Percentiles rank a stretch among this genome's conserved stretches.
Evolutionary conservation across 1,140 invertebrate genomes (phyloP).

Genomic region (Phortica variegata): DNA sequence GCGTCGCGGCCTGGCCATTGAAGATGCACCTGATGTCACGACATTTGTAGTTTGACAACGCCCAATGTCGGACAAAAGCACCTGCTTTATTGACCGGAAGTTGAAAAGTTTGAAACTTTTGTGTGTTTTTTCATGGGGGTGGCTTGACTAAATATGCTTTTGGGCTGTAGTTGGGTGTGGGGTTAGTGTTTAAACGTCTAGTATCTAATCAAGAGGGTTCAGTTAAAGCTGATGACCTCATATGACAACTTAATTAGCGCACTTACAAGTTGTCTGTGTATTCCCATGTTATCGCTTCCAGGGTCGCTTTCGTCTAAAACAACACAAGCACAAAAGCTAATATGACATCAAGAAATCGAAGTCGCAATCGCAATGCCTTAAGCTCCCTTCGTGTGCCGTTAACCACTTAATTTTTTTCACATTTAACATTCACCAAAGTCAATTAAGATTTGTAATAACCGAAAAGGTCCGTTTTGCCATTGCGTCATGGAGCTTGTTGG

Average conservation of each 20-base stretch:
- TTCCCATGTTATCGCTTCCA: constrained; percentile 8
- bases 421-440: too few species aligned
- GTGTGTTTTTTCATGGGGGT: not conserved
- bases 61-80: constrained; percentile 15
- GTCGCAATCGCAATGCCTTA: not conserved
- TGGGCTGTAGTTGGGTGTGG: constrained; percentile 5
- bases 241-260: constrained; percentile 46
- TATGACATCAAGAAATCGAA: too few species aligned
- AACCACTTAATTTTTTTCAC: constrained; percentile 37
- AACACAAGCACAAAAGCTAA: too few species aligned
- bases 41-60: too few species aligned
- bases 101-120: constrained; percentile 54
- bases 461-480: too few species aligned
- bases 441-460: too few species aligned
- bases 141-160: too few species aligned
- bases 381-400: constrained; percentile 20
- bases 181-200: too few species aligned
- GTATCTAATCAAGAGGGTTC: too few species aligned
- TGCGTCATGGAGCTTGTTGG: too few species aligned
- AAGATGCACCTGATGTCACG: constrained; percentile 47
- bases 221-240: constrained; percentile 13
- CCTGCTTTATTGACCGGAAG: constrained; percentile 53
- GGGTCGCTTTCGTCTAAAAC: constrained; percentile 33
- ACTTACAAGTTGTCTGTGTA: constrained; percentile 6
- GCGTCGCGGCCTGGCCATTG: not conserved